These are phyloP conservation scores for Brachionus asplanchnoidis DNA, from an alignment of 1,140 invertebrate species.

Conservation along the genomic window DNA sequence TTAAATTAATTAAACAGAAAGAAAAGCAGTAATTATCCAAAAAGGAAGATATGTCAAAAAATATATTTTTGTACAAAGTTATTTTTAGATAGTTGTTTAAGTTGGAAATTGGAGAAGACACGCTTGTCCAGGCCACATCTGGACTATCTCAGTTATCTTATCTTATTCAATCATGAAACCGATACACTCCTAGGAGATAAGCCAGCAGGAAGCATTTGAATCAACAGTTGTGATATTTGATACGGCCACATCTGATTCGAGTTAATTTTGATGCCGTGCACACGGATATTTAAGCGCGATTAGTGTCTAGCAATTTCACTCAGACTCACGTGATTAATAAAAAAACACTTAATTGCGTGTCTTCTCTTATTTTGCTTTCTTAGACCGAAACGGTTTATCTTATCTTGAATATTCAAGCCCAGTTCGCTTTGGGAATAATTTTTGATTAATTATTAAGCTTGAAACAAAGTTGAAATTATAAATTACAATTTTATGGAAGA, in stretches of 20 bases:
- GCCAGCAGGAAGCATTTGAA: not conserved
- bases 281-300: not conserved
- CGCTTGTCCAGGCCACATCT: not conserved
- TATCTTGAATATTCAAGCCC: not conserved
- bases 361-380: not conserved
- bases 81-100: not conserved
- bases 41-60: constrained; percentile 12
- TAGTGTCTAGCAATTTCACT: not conserved
- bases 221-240: not conserved
- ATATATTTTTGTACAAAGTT: not conserved
- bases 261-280: not conserved
- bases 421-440: constrained; percentile 1
- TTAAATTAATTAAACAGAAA: not conserved
- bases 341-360: not conserved
- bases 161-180: constrained; percentile 11
- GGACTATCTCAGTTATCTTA: constrained; percentile 11
- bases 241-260: not conserved
- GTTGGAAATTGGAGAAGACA: not conserved
- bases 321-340: not conserved
- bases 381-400: not conserved
- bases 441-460: constrained; percentile 15
- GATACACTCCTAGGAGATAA: not conserved
- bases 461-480: not conserved
- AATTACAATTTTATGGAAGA: constrained; percentile 31
- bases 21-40: not conserved